These are phyloP conservation scores for Lutjanus argentimaculatus DNA, from an alignment of 2,797 vertebrate genomes.

Conservation along the genomic window DNA sequence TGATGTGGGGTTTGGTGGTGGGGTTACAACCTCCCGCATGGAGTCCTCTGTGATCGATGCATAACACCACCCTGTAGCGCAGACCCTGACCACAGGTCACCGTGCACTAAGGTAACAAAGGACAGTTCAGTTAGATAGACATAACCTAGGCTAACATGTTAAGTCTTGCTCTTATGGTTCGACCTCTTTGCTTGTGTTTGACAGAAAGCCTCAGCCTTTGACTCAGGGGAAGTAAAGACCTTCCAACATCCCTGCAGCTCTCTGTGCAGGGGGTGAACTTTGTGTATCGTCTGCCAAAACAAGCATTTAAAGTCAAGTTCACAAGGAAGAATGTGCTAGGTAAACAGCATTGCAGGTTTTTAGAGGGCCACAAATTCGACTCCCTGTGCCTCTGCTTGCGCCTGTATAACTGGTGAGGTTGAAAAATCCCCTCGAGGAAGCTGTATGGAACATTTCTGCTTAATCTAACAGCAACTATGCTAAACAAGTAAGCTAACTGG, in stretches of 20 bases:
- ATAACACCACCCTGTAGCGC: constrained; percentile 96
- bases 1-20: constrained; percentile 96
- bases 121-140: not conserved
- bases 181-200: constrained; percentile 30
- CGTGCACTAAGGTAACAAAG: constrained; percentile 89
- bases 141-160: not conserved
- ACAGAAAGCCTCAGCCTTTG: constrained; percentile 33
- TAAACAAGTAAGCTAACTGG: constrained; percentile 16
- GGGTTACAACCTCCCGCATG: constrained; percentile 95
- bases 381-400: constrained; percentile 48
- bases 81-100: constrained; percentile 98
- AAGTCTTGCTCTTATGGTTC: not conserved
- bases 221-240: constrained; percentile 48
- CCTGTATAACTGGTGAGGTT: constrained; percentile 35
- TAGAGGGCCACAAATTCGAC: constrained; percentile 73
- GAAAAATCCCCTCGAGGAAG: constrained; percentile 65
- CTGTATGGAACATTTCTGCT: constrained; percentile 52
- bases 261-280: constrained; percentile 59
- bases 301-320: constrained; percentile 82
- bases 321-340: constrained; percentile 79
- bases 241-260: constrained; percentile 62
- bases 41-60: constrained; percentile 95
- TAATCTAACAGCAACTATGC: constrained; percentile 28
- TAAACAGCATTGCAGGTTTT: constrained; percentile 78
- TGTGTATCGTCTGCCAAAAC: constrained; percentile 77